Evolutionary conservation across 2,888 invertebrate species (phyloP), one percentile per base, ranked within the genome.

Genomic region (Laothoe populi): DNA sequence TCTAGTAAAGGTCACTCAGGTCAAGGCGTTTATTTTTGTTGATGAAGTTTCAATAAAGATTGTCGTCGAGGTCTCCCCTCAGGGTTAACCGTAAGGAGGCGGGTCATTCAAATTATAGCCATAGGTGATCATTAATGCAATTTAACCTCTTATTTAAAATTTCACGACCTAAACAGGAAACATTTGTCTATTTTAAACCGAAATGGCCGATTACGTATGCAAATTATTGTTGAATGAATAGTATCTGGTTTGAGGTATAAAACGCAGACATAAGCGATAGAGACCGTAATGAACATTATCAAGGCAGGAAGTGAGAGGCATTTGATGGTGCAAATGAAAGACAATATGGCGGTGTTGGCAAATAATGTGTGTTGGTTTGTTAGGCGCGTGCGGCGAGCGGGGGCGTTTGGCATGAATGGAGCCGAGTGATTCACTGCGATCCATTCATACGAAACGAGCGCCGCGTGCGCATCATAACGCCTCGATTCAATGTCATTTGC

Each of bases 371-470:
- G 58, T 75, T 79, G 71, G 75, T 76, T 81, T 78, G 81, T 80
- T 57, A 75, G 79, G 81, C 86, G 83, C 84, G 86, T 83, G 88
- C 84, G 77, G 74, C 74, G 75, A 70, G 88, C 81, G 90, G 85
- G 84, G 90, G 88, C 86, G 88, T 77, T 65, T 60, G 66, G 75
- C 72, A 82, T 91, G 87, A 91, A 92, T 91, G 91, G 85, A 80
- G 70, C 77, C 75, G 82, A 78, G 83, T 91, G 90, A 91, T 87
- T 92, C 92, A 91, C 86, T 74, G 80, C 77, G 72, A 68, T 77
- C 81, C 90, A 91, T 92, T 92, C 90, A 91, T 83, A 84, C 70
- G 67, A 73, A 76, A 59, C 70, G 60, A 64, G 68, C 68, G 75
- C 72, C 73, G 79, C 78, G 77, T 73, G 79, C 76, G 77, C 80